phyloP scores from a whole-genome alignment of 2,797 vertebrate genomes.

The Chloroceryle inda region DNA sequence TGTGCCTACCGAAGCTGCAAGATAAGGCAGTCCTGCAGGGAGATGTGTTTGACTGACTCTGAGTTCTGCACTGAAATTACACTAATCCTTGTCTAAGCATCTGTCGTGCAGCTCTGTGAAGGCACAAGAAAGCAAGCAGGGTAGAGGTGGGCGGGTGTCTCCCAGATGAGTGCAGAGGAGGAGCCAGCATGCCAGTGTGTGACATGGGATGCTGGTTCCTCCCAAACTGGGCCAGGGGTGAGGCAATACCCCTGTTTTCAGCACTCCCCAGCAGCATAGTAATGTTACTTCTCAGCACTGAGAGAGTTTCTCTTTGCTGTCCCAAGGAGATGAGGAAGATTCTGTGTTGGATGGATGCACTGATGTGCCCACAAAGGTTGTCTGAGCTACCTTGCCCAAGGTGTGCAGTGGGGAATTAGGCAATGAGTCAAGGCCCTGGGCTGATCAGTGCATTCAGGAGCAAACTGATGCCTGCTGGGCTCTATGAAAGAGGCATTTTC shows the following conservation, averaged over 20 bases:
- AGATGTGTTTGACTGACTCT: background rate
- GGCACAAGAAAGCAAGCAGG: background rate
- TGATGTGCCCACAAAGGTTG: background rate
- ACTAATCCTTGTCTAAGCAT: background rate
- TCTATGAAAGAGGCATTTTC: background rate
- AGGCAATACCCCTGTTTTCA: background rate
- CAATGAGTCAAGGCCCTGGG: rapidly evolving
- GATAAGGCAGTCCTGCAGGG: background rate
- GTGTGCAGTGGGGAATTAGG: rapidly evolving
- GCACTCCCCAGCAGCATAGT: background rate
- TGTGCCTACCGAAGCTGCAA: background rate
- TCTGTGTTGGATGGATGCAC: background rate
- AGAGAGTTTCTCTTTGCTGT: background rate
- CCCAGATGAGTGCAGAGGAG: background rate
- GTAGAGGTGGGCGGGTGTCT: background rate
- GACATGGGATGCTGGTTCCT: background rate
- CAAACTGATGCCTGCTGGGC: background rate
- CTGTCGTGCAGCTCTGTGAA: background rate
- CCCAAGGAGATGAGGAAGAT: background rate
- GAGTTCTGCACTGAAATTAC: background rate
- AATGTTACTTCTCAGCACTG: background rate
- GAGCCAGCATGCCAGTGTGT: background rate
- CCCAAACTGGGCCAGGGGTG: background rate
- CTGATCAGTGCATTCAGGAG: background rate
- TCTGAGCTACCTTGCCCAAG: background rate